A percentile compares a stretch with the other conserved stretches of the same genome.
phyloP scores from a whole-genome alignment of 2,113 vertebrate species.

The Zapus hudsonius region DNA sequence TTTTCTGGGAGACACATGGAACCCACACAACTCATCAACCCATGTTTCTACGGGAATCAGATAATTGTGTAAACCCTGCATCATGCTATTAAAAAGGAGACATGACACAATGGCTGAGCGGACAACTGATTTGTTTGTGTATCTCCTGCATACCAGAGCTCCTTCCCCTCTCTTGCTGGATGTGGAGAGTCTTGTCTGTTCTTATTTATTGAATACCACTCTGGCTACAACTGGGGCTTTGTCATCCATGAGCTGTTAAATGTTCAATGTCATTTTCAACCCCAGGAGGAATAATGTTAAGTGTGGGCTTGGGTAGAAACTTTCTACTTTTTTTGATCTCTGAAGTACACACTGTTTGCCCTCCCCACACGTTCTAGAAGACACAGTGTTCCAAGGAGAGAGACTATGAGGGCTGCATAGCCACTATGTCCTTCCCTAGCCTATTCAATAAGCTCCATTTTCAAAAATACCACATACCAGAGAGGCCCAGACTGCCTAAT shows the following conservation, averaged over 20 bases:
- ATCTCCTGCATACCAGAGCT: not conserved
- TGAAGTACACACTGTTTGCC: not conserved
- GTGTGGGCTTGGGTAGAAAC: not conserved
- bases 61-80: not conserved
- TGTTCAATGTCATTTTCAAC: not conserved
- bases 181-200: not conserved
- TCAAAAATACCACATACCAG: conserved; percentile 35
- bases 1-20: not conserved
- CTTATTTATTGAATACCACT: not conserved
- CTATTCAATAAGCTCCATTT: not conserved
- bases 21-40: too few relatives aligned
- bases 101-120: not conserved
- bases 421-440: not conserved
- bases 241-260: not conserved
- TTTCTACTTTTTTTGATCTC: not conserved
- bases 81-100: not conserved
- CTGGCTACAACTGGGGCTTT: not conserved
- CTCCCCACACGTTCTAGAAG: not conserved
- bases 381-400: not conserved
- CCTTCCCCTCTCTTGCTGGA: not conserved
- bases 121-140: not conserved
- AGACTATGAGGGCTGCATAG: not conserved
- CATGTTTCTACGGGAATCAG: not conserved
- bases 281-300: not conserved
- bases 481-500: not conserved